These are phyloP conservation scores for Lingula anatina DNA, from an alignment of 2,888 invertebrate species.

Conservation along the genomic window DNA sequence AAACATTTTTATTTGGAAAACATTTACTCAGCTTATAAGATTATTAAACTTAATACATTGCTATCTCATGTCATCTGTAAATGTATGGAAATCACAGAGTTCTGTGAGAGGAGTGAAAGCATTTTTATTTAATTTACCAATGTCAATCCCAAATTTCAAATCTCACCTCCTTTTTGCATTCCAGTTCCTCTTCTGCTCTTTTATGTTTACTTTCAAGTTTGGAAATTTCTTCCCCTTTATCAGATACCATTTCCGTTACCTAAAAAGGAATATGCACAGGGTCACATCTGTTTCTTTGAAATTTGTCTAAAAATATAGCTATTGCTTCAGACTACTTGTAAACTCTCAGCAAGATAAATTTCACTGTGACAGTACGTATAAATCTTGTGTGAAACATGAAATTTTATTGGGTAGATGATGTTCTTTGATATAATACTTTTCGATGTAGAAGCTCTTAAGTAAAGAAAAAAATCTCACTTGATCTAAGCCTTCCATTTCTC, in stretches of 20 bases:
- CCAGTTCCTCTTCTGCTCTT: conserved; percentile 22
- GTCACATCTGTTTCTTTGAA: background rate
- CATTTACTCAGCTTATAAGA: too few relatives aligned
- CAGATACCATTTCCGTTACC: conserved; percentile 16
- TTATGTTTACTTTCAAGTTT: conserved; percentile 23
- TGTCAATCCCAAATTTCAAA: background rate
- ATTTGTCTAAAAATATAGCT: too few relatives aligned
- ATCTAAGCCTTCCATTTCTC: conserved; percentile 21
- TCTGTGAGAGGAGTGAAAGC: too few relatives aligned
- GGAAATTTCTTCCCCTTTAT: conserved; percentile 18
- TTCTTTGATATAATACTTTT: background rate
- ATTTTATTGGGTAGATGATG: background rate
- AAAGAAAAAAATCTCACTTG: conserved; percentile 17
- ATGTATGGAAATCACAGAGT: too few relatives aligned
- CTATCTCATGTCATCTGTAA: too few relatives aligned
- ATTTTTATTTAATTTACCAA: background rate
- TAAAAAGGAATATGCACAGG: background rate
- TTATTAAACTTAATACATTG: too few relatives aligned
- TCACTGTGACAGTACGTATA: too few relatives aligned
- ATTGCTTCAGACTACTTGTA: conserved; percentile 16
- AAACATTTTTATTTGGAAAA: too few relatives aligned
- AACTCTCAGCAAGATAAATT: too few relatives aligned
- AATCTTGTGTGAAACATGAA: too few relatives aligned
- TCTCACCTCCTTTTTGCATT: conserved; percentile 24
- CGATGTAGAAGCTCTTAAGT: background rate